Base-by-base conservation (phyloP, 2,797 vertebrate species). In the Coreius guichenoti region DNA sequence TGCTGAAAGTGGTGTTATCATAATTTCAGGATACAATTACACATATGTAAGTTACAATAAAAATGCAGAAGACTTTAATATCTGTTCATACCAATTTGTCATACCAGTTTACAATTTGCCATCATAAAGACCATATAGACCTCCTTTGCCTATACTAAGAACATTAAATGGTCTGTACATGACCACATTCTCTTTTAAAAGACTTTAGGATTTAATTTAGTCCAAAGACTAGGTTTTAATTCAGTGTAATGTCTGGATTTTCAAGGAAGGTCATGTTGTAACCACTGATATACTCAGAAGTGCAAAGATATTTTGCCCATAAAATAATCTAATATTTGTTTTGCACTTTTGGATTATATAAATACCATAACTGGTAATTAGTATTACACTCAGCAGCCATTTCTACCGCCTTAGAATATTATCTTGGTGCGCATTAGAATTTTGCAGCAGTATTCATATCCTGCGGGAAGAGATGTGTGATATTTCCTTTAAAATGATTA, bases 401-500 rank as follows among this genome's bases (percentile, higher is more conserved):
- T 49, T 82, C 16, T 16, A 54, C 23, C 16, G 3, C 67, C 11
- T 29, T 12, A 67, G 31, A 82, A 75, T 51, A 29, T 47, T 26
- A 76, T 75, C 43, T 74, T 49, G 72, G 56, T 29, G 31, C 11
- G 4, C 45, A 67, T 54, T 67, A 29, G 6, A 67, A 33, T n/a
- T 74, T n/a, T 45, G 26, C 8, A 68, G 58, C 14, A 19, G 13
- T 26, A 19, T 78, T 65, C 67, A 65, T 80, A 67, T 81, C 51
- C 75, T 36, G n/a, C n/a, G n/a, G 76, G 36, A 67, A 61, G 33
- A 61, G 51, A 36, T 76, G 81, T 51, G 80, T 4, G 19, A 70
- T 82, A 79, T 73, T 86, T 61, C 49, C 72, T 80, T 43, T 78
- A 61, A 81, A 78, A 84, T n/a, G 31, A 85, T 39, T 86, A 82